These are phyloP conservation scores for Chlorodrepanis virens DNA, from an alignment of 2,113 vertebrate genomes.

Conservation along the genomic window DNA sequence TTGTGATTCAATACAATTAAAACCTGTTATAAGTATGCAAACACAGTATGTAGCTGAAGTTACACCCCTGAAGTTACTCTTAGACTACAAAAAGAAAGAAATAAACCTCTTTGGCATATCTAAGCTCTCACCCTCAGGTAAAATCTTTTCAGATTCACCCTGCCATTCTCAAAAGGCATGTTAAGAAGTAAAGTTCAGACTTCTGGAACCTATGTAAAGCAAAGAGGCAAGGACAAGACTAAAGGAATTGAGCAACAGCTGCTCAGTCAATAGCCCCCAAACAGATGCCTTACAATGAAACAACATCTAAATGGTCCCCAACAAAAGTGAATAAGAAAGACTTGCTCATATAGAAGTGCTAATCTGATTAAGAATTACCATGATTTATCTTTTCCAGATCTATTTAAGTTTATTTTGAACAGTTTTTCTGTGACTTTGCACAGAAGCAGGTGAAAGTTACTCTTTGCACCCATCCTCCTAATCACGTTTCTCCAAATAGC, in stretches of 20 bases:
- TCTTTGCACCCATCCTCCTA: neutral
- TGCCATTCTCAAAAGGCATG: neutral
- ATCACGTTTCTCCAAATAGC: neutral
- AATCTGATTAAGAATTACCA: neutral
- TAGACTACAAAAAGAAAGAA: neutral
- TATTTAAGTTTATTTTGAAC: neutral
- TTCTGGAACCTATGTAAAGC: neutral
- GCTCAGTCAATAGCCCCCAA: neutral
- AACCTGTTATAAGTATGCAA: neutral
- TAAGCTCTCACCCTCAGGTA: neutral
- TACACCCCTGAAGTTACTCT: neutral
- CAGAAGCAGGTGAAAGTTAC: neutral
- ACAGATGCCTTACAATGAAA: neutral
- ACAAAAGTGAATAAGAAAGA: neutral
- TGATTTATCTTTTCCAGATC: neutral
- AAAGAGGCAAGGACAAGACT: neutral
- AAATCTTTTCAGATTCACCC: neutral
- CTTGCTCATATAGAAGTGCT: neutral
- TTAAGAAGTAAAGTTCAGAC: neutral
- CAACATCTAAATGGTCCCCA: neutral
- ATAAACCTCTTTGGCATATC: neutral
- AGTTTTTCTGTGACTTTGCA: neutral
- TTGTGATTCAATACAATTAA: neutral
- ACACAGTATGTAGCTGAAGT: neutral
- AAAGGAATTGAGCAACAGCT: neutral